Base-by-base conservation (phyloP, 2,113 vertebrate genomes). In the Pithys albifrons region DNA sequence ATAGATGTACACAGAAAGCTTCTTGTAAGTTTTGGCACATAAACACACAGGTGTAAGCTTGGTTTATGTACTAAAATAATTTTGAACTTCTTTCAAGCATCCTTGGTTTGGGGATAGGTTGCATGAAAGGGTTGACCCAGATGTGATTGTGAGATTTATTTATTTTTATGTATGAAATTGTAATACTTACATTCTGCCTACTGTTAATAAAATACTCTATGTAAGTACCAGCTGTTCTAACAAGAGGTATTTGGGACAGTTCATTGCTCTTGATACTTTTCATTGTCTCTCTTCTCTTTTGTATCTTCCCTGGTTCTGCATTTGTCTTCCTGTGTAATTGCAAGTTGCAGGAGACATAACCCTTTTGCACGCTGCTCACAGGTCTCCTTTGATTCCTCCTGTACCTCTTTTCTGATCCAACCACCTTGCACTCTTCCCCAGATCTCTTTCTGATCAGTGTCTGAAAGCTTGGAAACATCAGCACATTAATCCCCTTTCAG, bases 401-500 rank as follows among this genome's bases (percentile, higher is more conserved):
- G 19, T n/a, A 76, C 71, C 31, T 88, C 71, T 85, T 24, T 61
- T 76, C 87, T 93, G 78, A 74, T 84, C 55, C 85, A 88, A n/a
- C 83, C 57, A 77, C 65, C 90, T 88, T 2, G 0, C 8, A 2
- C 43, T 67, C 54, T 77, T 91, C 52, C 65, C 65, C 83, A 86
- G 69, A 74, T 91, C 74, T 90, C 16, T 89, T 96, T 90, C 85
- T 91, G 85, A 72, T 91, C 4, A 2, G 45, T 33, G 45, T 92
- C 75, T 95, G 73, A 86, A 83, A 94, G 79, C 92, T 86, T 91
- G 76, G 83, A 90, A 96, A 71, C 90, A 88, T 84, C 92, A 91
- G 91, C 93, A 81, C 82, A 59, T 91, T 96, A 96, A 90, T 94
- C 65, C 69, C 22, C 61, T 81, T 94, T 86, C 85, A 90, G 94